A percentile compares a stretch with the other conserved stretches of the same genome.
Evolutionary conservation across 2,888 invertebrate genomes (phyloP).

Genomic region (Noctua fimbriata): DNA sequence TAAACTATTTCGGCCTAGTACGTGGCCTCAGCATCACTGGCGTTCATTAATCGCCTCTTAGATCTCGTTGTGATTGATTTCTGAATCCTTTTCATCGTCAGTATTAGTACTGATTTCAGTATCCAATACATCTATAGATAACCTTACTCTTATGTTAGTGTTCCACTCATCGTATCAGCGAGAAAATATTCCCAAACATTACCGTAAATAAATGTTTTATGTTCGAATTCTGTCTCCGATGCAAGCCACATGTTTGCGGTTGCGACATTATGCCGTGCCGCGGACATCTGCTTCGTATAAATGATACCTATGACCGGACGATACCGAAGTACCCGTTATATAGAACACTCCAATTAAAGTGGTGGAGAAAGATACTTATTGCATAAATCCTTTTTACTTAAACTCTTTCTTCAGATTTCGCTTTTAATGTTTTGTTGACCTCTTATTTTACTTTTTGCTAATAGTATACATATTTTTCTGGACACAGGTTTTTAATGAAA

Average conservation of each 20-base stretch:
- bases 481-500: not conserved
- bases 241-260: slow-evolving; percentile 74
- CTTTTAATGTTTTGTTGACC: not conserved
- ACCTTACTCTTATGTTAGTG: not conserved
- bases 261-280: slow-evolving; percentile 66
- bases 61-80: not conserved
- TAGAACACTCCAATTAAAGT: slow-evolving; percentile 61
- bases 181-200: slow-evolving; percentile 59
- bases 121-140: not conserved
- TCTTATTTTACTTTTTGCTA: not conserved
- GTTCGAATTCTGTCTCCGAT: slow-evolving; percentile 66
- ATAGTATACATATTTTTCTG: not conserved
- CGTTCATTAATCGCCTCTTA: not conserved
- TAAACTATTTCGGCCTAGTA: not conserved
- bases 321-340: slow-evolving; percentile 58
- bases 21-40: not conserved
- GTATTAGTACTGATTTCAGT: not conserved
- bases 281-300: slow-evolving; percentile 71
- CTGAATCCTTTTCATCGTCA: not conserved
- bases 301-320: slow-evolving; percentile 67
- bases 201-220: slow-evolving; percentile 65
- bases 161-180: slow-evolving; percentile 33
- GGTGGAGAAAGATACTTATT: slow-evolving; percentile 39
- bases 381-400: not conserved
- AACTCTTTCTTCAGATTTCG: not conserved